These are phyloP conservation scores for Aradophagus sp. DNA, from an alignment of 1,140 invertebrate species.

Conservation along the genomic window DNA sequence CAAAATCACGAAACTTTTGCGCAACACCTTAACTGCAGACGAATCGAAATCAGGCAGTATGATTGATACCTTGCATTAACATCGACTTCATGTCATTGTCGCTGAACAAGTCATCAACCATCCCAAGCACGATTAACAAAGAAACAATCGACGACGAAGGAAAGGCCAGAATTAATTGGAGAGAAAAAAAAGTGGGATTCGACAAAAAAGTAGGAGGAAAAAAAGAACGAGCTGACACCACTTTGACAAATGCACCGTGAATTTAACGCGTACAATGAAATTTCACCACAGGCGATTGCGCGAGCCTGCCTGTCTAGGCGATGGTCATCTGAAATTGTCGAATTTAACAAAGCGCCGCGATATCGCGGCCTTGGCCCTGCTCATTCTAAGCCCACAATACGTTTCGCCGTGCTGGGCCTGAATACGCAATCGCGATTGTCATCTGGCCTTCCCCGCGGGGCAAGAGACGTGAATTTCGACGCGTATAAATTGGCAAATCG, in stretches of 20 bases:
- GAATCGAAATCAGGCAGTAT: too few relatives aligned
- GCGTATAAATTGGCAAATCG: constrained; percentile 25
- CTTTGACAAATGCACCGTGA: constrained; percentile 16
- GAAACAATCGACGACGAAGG: too few relatives aligned
- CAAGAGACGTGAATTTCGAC: constrained; percentile 2
- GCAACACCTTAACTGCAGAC: too few relatives aligned
- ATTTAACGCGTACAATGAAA: constrained; percentile 27
- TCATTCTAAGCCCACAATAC: constrained; percentile 29
- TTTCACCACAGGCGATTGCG: constrained; percentile 36
- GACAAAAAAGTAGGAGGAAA: constrained; percentile 9
- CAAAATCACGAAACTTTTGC: too few relatives aligned
- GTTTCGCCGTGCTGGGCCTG: constrained; percentile 16
- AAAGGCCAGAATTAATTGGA: too few relatives aligned
- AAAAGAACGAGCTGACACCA: too few relatives aligned
- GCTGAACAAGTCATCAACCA: too few relatives aligned
- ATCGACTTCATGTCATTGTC: too few relatives aligned
- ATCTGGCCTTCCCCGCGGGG: constrained; percentile 1
- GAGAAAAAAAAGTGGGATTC: too few relatives aligned
- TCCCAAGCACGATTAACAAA: too few relatives aligned
- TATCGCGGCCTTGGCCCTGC: constrained; percentile 40
- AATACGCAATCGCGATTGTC: constrained; percentile 17
- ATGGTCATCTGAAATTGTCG: constrained; percentile 18
- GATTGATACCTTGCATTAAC: too few relatives aligned
- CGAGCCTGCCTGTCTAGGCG: constrained; percentile 25
- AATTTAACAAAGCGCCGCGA: constrained; percentile 42